Percentiles rank a stretch among this genome's conserved stretches.
phyloP scores from a whole-genome alignment of 2,797 vertebrate species.

The Margarornis squamiger region DNA sequence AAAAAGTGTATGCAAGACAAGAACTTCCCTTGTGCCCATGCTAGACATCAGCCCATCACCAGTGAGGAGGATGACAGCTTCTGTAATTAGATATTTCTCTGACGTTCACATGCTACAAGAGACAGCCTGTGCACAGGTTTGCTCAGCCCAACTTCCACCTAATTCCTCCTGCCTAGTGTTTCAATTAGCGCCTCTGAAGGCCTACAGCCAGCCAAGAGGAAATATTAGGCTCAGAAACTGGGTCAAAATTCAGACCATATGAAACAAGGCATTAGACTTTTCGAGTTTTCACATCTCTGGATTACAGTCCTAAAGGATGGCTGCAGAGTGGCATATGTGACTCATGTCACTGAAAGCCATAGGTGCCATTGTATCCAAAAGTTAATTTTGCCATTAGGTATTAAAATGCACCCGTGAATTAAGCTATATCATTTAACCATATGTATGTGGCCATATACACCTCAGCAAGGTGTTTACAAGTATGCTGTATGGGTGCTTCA shows the following conservation, averaged over 20 bases:
- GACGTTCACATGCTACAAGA: background rate
- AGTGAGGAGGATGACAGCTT: background rate
- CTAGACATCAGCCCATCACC: background rate
- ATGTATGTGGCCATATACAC: accelerated
- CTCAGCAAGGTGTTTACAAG: background rate
- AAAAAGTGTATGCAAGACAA: background rate
- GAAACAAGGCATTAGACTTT: background rate
- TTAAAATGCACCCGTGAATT: background rate
- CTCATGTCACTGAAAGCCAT: background rate
- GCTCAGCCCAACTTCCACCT: conserved; percentile 2
- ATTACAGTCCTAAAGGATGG: background rate
- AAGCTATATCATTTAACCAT: background rate
- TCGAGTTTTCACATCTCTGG: background rate
- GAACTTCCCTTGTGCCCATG: background rate
- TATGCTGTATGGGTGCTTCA: accelerated
- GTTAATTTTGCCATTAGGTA: background rate
- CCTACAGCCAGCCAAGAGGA: background rate
- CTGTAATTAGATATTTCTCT: background rate
- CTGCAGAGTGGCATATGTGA: background rate
- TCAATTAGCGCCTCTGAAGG: conserved; percentile 32
- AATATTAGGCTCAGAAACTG: background rate
- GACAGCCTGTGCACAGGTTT: background rate
- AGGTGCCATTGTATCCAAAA: background rate
- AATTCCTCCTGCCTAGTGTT: background rate
- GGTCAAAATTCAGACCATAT: conserved; percentile 20